Conservation (phyloP, 2,113 vertebrate genomes). For the Pimephales promelas region DNA sequence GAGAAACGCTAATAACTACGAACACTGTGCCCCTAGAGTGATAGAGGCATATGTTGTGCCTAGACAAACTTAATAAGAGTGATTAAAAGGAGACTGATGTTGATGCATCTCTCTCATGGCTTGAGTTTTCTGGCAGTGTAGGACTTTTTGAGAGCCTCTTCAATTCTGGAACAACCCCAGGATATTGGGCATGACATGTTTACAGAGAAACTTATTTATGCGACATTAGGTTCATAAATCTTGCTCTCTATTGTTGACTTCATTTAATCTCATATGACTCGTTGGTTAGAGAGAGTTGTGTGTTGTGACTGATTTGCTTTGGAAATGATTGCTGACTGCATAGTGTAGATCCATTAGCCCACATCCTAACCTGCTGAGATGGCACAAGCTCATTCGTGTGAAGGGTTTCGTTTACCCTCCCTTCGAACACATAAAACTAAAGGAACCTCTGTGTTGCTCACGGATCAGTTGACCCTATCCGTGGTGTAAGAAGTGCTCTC, state of each 20-base stretch:
- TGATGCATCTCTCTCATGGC: neutral
- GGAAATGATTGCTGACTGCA: neutral
- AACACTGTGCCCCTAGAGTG: neutral
- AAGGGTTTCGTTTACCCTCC: constrained; percentile 1
- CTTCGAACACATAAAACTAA: neutral
- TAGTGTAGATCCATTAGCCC: neutral
- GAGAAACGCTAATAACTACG: constrained; percentile 5
- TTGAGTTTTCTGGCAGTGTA: neutral
- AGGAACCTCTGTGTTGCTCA: neutral
- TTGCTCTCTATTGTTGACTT: constrained; percentile 6
- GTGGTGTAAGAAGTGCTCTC: neutral
- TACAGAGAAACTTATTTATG: constrained; percentile 36
- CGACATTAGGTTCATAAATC: constrained; percentile 52
- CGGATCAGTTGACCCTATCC: neutral
- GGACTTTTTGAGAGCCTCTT: neutral
- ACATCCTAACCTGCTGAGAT: constrained; percentile 22
- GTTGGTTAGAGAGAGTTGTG: constrained; percentile 23
- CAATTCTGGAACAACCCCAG: constrained; percentile 2
- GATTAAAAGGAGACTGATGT: neutral
- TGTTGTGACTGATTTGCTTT: neutral
- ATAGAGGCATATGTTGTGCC: neutral
- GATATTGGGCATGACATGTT: constrained; percentile 30
- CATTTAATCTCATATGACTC: constrained; percentile 45
- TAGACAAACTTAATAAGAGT: neutral
- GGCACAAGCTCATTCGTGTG: neutral